Conservation (phyloP, 2,888 invertebrate genomes). For the Drosophila ezoana region DNA sequence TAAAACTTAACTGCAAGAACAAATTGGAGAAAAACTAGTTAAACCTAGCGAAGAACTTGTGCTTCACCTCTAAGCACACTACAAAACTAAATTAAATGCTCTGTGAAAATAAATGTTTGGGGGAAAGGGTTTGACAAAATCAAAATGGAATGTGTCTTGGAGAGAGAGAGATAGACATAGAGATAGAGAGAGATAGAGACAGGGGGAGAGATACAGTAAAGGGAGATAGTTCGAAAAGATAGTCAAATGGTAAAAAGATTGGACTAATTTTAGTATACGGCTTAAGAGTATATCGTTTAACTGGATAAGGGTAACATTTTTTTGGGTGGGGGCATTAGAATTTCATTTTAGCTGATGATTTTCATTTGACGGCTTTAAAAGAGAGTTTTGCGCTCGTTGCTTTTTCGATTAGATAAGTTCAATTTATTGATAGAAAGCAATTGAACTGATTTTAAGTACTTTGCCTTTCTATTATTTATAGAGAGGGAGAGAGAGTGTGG, state of each 20-base stretch:
- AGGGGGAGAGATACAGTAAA: slow-evolving; percentile 11
- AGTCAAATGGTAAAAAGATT: slow-evolving; percentile 17
- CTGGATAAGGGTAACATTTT: slow-evolving; percentile 18
- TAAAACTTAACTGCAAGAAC: slow-evolving; percentile 28
- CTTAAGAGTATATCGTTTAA: slow-evolving; percentile 33
- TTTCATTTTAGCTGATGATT: slow-evolving; percentile 67
- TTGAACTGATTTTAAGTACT: slow-evolving; percentile 39
- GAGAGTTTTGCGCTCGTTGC: slow-evolving; percentile 62
- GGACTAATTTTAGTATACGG: slow-evolving; percentile 22
- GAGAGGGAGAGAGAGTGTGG: slow-evolving; percentile 64
- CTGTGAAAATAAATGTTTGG: slow-evolving; percentile 46
- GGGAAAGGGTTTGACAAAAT: slow-evolving; percentile 45
- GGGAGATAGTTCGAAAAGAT: slow-evolving; percentile 33
- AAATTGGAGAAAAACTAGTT: slow-evolving; percentile 43
- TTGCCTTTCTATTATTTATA: slow-evolving; percentile 56
- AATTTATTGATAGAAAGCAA: slow-evolving; percentile 36
- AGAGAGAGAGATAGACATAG: slow-evolving; percentile 27
- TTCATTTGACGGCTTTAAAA: slow-evolving; percentile 67
- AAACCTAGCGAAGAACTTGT: slow-evolving; percentile 62
- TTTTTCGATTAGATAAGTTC: slow-evolving; percentile 40
- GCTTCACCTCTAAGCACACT: slow-evolving; percentile 66
- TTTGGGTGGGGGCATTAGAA: slow-evolving; percentile 47
- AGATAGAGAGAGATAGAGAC: slow-evolving; percentile 21
- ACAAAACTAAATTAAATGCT: slow-evolving; percentile 62
- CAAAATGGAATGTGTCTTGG: slow-evolving; percentile 57